These are phyloP conservation scores for Dendronephthya gigantea DNA, from an alignment of 64 coral and sea anemone genomes.

Conservation along the genomic window DNA sequence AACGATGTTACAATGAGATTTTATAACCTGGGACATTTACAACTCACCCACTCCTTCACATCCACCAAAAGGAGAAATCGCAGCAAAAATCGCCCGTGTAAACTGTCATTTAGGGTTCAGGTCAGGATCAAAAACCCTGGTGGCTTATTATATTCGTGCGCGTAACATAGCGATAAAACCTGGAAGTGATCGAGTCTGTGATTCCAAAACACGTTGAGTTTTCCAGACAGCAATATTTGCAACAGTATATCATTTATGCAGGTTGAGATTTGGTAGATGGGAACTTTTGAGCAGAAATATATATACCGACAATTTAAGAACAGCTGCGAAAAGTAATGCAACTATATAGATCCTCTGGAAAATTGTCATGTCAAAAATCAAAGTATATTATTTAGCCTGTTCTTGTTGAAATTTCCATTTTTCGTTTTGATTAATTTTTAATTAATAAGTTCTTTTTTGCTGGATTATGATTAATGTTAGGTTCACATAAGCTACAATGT, in stretches of 20 bases:
- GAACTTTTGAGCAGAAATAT: background rate
- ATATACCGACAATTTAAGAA: background rate
- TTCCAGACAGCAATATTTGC: background rate
- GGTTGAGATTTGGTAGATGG: background rate
- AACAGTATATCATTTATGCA: background rate
- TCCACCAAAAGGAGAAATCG: too few species aligned
- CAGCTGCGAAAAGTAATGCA: background rate
- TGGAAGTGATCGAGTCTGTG: background rate
- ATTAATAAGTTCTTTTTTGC: background rate
- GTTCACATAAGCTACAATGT: background rate
- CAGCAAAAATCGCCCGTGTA: too few species aligned
- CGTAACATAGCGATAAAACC: background rate
- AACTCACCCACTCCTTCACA: too few species aligned
- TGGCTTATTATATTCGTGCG: background rate
- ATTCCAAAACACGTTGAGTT: background rate
- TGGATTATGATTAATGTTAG: background rate
- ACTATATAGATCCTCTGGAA: background rate
- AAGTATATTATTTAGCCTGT: background rate
- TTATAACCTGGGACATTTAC: too few species aligned
- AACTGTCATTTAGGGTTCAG: background rate
- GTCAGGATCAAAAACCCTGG: background rate
- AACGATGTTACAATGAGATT: too few species aligned
- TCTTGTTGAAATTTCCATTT: background rate
- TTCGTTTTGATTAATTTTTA: background rate
- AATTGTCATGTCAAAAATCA: background rate